These are phyloP conservation scores for Copidosoma aretas DNA, from an alignment of 2,888 invertebrate species.

Conservation along the genomic window DNA sequence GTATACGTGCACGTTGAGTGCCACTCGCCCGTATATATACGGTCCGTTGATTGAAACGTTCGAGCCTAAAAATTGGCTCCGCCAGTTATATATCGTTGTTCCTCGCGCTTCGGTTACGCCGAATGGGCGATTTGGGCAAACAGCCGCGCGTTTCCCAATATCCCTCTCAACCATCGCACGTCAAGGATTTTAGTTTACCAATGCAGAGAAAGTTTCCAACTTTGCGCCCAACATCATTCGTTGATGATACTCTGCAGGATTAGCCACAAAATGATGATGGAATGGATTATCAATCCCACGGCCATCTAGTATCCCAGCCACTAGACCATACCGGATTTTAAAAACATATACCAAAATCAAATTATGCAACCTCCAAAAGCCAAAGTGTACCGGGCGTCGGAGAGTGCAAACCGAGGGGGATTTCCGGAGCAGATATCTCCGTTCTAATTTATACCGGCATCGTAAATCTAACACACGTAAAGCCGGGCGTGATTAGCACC, in stretches of 20 bases:
- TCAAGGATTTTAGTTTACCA: too few species aligned
- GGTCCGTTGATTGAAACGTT: conserved; percentile 14
- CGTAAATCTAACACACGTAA: conserved; percentile 39
- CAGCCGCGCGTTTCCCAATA: not conserved
- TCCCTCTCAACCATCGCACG: too few species aligned
- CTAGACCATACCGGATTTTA: too few species aligned
- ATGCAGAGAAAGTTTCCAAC: too few species aligned
- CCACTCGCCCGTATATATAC: not conserved
- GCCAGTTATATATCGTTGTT: conserved; percentile 1
- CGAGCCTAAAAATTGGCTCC: too few species aligned
- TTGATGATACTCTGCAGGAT: too few species aligned
- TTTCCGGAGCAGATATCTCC: conserved; percentile 12
- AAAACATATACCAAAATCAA: too few species aligned
- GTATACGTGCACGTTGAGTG: conserved; percentile 7
- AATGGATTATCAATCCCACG: too few species aligned
- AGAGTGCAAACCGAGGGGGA: conserved; percentile 22
- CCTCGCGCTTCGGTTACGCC: conserved; percentile 10
- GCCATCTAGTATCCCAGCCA: too few species aligned
- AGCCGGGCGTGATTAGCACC: conserved; percentile 58
- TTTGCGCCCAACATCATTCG: too few species aligned
- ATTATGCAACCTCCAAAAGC: too few species aligned
- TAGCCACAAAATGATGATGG: too few species aligned
- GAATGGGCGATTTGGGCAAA: conserved; percentile 20
- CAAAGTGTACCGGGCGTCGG: not conserved
- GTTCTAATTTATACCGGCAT: conserved; percentile 60